Base-by-base conservation (phyloP, 2,113 vertebrate species). In the Elephas maximus region DNA sequence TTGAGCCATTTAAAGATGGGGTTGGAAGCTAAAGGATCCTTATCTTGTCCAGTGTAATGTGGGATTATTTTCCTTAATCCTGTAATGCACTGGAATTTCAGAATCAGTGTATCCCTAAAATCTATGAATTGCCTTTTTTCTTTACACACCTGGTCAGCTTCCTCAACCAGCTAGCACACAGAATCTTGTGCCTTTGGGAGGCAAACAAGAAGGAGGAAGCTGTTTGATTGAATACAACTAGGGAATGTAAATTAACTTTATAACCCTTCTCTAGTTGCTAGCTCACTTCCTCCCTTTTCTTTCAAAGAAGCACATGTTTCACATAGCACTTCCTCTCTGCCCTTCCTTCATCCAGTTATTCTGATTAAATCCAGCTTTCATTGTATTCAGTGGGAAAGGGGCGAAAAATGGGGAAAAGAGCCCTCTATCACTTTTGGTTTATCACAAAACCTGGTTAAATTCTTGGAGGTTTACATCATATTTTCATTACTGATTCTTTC, bases 271-370 rank as follows among this genome's bases (percentile, higher is more conserved):
- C 41, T 41, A 73, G 57, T 88, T 79, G 76, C 65, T 76, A 91
- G 67, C 28, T 26, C 4, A 76, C 11, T 88, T 79, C 33, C 71
- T 4, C 26, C 8, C 44, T 94, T 78, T 84, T 69, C 79, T 63
- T 93, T 78, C 83, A 89, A 90, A 91, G 73, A 88, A 85, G 26
- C n/a, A 53, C 67, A 62, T 2, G 82, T 73, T 95, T 41, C 51
- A 4, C n/a, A 51, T 0, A 83, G 24, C 24, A n/a, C 8, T 48
- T 86, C 96, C 76, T 86, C 21, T 62, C 5, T 12, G 74, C 28
- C 57, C n/a, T 92, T 88, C 45, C 2, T 77, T 57, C 45, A 71
- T 41, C n/a, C 7, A 71, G 82, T 57, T n/a, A 93, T 91, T 88
- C n/a, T 44, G 1, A 78, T 92, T 60, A 95, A 95, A 91, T 7